Percentiles rank a stretch among this genome's conserved stretches.
These are phyloP conservation scores for Mamestra brassicae DNA, from an alignment of 2,888 invertebrate species.

Conservation along the genomic window DNA sequence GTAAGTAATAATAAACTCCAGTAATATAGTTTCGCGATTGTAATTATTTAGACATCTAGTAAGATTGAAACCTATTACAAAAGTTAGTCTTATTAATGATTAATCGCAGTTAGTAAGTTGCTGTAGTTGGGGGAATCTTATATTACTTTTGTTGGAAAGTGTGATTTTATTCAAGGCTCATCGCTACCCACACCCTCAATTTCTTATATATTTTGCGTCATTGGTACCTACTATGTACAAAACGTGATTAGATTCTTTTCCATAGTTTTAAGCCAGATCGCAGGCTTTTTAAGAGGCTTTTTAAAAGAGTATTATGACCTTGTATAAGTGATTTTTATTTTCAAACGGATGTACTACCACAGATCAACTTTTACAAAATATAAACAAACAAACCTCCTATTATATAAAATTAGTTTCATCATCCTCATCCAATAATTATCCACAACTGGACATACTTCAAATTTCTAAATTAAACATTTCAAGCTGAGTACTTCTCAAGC, in stretches of 20 bases:
- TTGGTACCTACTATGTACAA: neutral
- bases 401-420: too few species aligned
- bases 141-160: conserved; percentile 59
- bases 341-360: too few species aligned
- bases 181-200: conserved; percentile 9
- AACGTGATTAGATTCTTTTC: neutral
- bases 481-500: too few species aligned
- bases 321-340: too few species aligned
- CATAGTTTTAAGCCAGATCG: too few species aligned
- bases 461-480: too few species aligned
- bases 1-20: neutral
- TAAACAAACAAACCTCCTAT: too few species aligned
- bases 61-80: conserved; percentile 58
- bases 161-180: conserved; percentile 56
- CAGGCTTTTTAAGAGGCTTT: too few species aligned
- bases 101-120: conserved; percentile 50
- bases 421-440: too few species aligned
- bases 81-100: conserved; percentile 59
- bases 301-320: too few species aligned
- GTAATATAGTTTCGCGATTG: conserved; percentile 25
- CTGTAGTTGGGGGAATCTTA: conserved; percentile 51
- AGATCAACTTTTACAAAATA: too few species aligned
- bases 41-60: conserved; percentile 49
- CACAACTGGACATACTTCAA: too few species aligned
- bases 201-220: conserved; percentile 16